Conservation (phyloP, 2,888 invertebrate species). For the Cantharis flavilabris region DNA sequence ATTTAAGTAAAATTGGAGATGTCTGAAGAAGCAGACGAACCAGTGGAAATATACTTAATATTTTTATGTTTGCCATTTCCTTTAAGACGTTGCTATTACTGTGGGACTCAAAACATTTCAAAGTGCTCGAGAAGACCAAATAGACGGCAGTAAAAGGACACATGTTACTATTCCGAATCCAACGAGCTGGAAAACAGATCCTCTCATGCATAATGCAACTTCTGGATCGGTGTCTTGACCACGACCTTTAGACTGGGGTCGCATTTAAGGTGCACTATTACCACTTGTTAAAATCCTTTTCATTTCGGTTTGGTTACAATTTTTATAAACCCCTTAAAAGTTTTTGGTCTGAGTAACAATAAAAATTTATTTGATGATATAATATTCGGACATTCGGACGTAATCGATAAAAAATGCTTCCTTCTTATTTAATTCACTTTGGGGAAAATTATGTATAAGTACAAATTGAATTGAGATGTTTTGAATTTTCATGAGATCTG, state of each 20-base stretch:
- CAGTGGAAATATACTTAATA: conserved; percentile 4
- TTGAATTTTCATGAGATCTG: conserved; percentile 14
- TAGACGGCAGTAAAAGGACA: conserved; percentile 40
- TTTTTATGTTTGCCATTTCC: conserved; percentile 28
- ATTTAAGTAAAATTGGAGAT: neutral
- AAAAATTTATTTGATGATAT: neutral
- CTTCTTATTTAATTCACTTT: neutral
- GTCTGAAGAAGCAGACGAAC: neutral
- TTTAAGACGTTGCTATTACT: conserved; percentile 14
- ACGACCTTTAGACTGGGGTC: conserved; percentile 43
- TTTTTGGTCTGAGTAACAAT: neutral
- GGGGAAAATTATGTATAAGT: neutral
- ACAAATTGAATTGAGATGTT: conserved; percentile 2
- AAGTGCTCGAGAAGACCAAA: conserved; percentile 31
- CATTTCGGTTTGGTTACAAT: conserved; percentile 10
- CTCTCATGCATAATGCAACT: conserved; percentile 49
- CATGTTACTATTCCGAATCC: conserved; percentile 41
- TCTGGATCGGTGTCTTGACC: conserved; percentile 48
- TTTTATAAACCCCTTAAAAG: conserved; percentile 3
- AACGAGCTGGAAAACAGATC: conserved; percentile 44
- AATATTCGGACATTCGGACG: neutral
- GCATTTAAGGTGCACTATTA: conserved; percentile 31
- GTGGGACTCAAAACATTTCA: conserved; percentile 29
- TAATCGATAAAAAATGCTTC: neutral
- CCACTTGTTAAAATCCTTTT: conserved; percentile 18